phyloP scores from a whole-genome alignment of 2,113 vertebrate genomes.

The Triplophysa siluroides region DNA sequence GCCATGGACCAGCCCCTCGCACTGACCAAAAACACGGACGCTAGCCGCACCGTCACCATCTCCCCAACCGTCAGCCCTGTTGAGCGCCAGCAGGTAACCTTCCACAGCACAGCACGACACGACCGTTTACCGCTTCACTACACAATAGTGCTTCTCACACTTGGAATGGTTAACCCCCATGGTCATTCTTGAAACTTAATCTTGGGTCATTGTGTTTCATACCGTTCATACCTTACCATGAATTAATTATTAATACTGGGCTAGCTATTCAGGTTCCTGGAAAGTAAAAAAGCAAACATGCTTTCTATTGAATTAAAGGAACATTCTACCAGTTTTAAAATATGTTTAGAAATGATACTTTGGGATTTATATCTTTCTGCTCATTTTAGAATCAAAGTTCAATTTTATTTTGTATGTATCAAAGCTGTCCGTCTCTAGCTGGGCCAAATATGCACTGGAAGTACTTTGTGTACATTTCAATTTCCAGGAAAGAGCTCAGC shows the following conservation, averaged over 20 bases:
- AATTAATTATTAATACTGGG: no score
- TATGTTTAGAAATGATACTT: no score
- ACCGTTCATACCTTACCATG: no score
- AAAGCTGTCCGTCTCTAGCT: not conserved
- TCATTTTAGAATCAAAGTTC: not conserved
- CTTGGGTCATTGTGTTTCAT: no score
- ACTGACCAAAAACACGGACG: constrained; percentile 92
- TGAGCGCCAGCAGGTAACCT: constrained; percentile 92
- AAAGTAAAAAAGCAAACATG: no score
- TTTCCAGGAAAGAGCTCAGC: no score
- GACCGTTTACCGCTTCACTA: not conserved
- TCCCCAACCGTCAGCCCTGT: constrained; percentile 76
- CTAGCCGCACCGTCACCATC: constrained; percentile 73
- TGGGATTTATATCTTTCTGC: not conserved
- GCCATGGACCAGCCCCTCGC: constrained; percentile 95
- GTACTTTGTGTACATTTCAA: no score
- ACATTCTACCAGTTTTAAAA: no score
- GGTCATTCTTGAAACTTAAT: no score
- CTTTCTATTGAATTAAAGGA: no score
- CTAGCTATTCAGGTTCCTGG: no score
- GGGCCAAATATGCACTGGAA: not conserved
- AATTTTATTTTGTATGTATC: not conserved
- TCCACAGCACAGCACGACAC: not conserved
- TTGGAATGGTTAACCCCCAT: no score
- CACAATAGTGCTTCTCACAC: not conserved